Evolutionary conservation across 2,113 vertebrate genomes (phyloP), one percentile per base, ranked within the genome.

Genomic region (Mohoua ochrocephala): DNA sequence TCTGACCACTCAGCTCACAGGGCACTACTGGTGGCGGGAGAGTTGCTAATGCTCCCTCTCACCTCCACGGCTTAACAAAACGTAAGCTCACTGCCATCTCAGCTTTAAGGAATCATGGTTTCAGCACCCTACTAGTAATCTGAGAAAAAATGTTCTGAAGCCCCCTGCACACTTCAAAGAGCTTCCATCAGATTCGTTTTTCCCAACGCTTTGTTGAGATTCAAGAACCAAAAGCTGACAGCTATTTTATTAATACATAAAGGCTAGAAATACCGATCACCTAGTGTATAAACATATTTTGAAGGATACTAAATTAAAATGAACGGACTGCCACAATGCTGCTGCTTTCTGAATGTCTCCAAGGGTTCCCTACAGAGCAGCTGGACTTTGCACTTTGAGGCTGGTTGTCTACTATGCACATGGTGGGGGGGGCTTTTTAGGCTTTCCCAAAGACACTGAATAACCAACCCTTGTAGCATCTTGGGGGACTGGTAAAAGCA

Each of bases 1-100:
- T 76, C 93, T 82, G 81, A 96, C 49, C 65, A 44, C 84, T 76
- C 13, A 85, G 92, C 91, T 91, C 93, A 73, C 41, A 79, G 84
- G 79, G 52, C 44, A 84, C 69, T 50, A 21, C 80, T 39, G 49
- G 26, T 11, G 35, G 35, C n/a, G 78, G 6, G 30, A 42, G 64
- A 89, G 56, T 4, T 54, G 74, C 44, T 86, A 4, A 16, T 4
- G 47, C n/a, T 65, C 59, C 84, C 56, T 91, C 67, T 80, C 70
- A 35, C 47, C 56, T 83, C 82, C 45, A 61, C 59, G 65, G n/a
- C 35, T 93, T 47, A 61, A 59, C 16, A 81, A 71, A 53, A 59
- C 0, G 1, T 16, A 22, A 85, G 17, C 47, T 84, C n/a, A 20
- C 56, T 87, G 64, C 69, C 79, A n/a, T 11, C 63, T 65, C 21